A percentile compares a stretch with the other conserved stretches of the same genome.
These are phyloP conservation scores for Neotragus pygmaeus DNA, from an alignment of 2,113 vertebrate genomes.

Conservation along the genomic window DNA sequence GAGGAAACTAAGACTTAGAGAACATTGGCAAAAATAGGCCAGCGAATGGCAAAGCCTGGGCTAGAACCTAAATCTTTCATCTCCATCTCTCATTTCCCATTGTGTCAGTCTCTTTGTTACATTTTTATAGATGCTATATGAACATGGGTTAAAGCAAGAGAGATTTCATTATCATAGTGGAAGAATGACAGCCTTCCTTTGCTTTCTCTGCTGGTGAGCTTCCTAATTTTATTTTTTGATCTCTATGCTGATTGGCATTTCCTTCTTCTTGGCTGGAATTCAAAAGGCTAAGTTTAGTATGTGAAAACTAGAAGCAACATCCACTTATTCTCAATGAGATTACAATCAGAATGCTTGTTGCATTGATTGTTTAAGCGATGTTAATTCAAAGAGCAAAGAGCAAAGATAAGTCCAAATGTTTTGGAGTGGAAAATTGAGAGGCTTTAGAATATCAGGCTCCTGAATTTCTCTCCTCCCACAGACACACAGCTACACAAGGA, in stretches of 20 bases:
- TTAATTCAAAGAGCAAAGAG: neutral
- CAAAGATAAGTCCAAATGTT: neutral
- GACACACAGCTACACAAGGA: neutral
- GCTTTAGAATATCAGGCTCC: neutral
- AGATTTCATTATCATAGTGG: neutral
- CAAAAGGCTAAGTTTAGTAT: neutral
- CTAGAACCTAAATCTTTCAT: neutral
- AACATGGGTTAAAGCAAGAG: neutral
- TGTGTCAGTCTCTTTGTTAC: neutral
- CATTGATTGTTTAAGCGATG: neutral
- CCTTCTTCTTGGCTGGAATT: neutral
- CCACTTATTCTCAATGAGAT: neutral
- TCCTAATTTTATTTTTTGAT: neutral
- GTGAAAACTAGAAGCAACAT: neutral
- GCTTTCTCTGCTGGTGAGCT: neutral
- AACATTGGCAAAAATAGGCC: neutral
- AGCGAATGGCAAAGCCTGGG: neutral
- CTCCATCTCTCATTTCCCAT: neutral
- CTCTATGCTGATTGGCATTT: neutral
- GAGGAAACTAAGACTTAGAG: neutral
- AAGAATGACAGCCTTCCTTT: neutral
- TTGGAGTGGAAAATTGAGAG: neutral
- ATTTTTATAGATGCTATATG: neutral
- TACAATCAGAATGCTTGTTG: neutral
- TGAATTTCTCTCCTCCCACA: neutral